A percentile compares a stretch with the other conserved stretches of the same genome.
These are phyloP conservation scores for Holothuria glaberrima DNA, from an alignment of 35 echinoderm and acorn worm species.

Conservation along the genomic window DNA sequence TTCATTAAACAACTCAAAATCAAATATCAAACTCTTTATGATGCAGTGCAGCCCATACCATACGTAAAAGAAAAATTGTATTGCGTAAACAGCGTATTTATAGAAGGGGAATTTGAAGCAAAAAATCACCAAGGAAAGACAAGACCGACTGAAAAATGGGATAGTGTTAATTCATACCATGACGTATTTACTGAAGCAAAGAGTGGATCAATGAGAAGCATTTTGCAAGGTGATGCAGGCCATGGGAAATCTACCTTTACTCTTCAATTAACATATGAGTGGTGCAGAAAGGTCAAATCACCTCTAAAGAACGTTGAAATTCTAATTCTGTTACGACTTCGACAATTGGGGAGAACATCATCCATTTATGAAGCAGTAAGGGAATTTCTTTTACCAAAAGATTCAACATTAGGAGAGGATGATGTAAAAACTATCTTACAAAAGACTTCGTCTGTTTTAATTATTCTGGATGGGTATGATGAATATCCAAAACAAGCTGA, in stretches of 20 bases:
- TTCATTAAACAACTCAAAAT: neutral
- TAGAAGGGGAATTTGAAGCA: neutral
- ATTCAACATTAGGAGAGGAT: neutral
- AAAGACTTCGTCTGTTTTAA: neutral
- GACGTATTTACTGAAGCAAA: neutral
- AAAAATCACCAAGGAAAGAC: neutral
- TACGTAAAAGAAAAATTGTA: neutral
- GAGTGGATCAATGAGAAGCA: neutral
- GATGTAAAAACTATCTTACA: neutral
- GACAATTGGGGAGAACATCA: neutral
- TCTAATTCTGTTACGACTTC: neutral
- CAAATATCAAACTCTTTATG: neutral
- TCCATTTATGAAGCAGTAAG: neutral
- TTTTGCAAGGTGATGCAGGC: neutral
- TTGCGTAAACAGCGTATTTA: neutral
- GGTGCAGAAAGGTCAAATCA: too few relatives aligned
- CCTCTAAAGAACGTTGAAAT: neutral
- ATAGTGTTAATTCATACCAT: neutral
- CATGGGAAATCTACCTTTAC: too few relatives aligned
- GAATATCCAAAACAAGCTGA: neutral
- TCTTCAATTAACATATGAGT: too few relatives aligned
- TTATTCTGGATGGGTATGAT: conserved; percentile 6
- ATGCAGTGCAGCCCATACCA: neutral
- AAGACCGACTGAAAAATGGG: neutral
- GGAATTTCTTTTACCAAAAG: neutral